Conservation (phyloP, 2,797 vertebrate genomes). For the Kryptopterus vitreolus region DNA sequence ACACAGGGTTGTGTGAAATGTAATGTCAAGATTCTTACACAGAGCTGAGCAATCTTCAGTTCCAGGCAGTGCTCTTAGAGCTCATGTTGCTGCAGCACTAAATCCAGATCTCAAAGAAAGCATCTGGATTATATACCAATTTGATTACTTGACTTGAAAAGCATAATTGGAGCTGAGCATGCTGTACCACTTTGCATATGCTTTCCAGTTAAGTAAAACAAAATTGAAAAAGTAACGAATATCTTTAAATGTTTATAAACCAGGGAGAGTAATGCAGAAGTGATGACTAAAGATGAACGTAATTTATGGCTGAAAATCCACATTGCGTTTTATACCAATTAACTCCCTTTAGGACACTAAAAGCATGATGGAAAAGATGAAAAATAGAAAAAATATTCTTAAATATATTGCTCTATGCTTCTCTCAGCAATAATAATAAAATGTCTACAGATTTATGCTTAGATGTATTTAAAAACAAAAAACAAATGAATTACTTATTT, state of each 20-base stretch:
- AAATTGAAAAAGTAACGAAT: slow-evolving; percentile 88
- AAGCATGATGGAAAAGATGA: slow-evolving; percentile 80
- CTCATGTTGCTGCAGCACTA: slow-evolving; percentile 80
- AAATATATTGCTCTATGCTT: slow-evolving; percentile 94
- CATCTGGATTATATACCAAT: slow-evolving; percentile 74
- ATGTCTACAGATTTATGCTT: slow-evolving; percentile 68
- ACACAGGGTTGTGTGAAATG: slow-evolving; percentile 83
- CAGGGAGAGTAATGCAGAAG: slow-evolving; percentile 81
- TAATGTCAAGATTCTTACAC: slow-evolving; percentile 79
- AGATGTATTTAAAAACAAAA: background rate
- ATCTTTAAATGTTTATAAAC: slow-evolving; percentile 81
- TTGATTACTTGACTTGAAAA: too few species aligned
- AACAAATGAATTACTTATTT: background rate
- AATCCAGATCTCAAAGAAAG: slow-evolving; percentile 86
- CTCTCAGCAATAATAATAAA: slow-evolving; percentile 92
- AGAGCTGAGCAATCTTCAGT: slow-evolving; percentile 78
- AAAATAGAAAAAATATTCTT: slow-evolving; percentile 88
- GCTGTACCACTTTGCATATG: slow-evolving; percentile 82
- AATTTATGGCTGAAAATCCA: slow-evolving; percentile 80
- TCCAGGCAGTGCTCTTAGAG: slow-evolving; percentile 82
- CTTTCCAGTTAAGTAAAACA: slow-evolving; percentile 77
- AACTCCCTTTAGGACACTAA: slow-evolving; percentile 82
- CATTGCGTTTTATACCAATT: slow-evolving; percentile 83
- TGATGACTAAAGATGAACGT: slow-evolving; percentile 80
- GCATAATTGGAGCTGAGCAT: slow-evolving; percentile 71